Percentiles rank a stretch among this genome's conserved stretches.
These are phyloP conservation scores for Psilopogon haemacephalus DNA, from an alignment of 2,113 vertebrate species.

Conservation along the genomic window DNA sequence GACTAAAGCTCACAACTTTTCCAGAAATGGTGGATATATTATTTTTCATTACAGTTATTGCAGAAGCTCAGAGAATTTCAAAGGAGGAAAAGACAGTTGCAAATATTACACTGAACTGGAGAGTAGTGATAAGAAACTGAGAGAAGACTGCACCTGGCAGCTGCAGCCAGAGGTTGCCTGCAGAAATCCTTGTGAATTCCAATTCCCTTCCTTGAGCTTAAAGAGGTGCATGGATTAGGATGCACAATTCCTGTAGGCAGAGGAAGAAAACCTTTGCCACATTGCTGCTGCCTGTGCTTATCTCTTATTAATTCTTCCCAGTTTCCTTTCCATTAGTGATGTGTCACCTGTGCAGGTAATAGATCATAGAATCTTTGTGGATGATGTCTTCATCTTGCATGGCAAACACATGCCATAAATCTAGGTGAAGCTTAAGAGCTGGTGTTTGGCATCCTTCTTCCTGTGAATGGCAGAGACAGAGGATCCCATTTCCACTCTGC, in stretches of 20 bases:
- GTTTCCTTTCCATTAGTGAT: conserved; percentile 30
- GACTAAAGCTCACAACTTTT: not conserved
- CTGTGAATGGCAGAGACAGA: conserved; percentile 14
- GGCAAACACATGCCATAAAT: conserved; percentile 39
- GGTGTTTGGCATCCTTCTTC: conserved; percentile 5
- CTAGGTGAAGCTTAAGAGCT: conserved; percentile 29
- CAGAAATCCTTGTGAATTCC: conserved; percentile 17
- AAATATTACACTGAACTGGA: not conserved
- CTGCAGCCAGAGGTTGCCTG: not conserved
- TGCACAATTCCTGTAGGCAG: not conserved
- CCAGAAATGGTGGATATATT: not conserved
- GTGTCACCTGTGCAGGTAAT: conserved; percentile 14
- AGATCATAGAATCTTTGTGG: conserved; percentile 45
- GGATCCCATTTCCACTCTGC: not conserved
- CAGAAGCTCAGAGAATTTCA: not conserved
- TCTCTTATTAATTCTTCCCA: not conserved
- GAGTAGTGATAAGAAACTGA: conserved; percentile 17
- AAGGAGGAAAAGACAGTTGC: not conserved
- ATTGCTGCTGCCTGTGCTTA: not conserved
- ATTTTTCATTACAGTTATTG: not conserved
- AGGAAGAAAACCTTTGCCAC: not conserved
- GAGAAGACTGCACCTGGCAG: not conserved
- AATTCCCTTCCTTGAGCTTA: not conserved
- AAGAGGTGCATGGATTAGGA: not conserved
- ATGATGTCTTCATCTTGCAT: conserved; percentile 58